Base-by-base conservation (phyloP, 2,797 vertebrate species). In the Ciconia nigra region DNA sequence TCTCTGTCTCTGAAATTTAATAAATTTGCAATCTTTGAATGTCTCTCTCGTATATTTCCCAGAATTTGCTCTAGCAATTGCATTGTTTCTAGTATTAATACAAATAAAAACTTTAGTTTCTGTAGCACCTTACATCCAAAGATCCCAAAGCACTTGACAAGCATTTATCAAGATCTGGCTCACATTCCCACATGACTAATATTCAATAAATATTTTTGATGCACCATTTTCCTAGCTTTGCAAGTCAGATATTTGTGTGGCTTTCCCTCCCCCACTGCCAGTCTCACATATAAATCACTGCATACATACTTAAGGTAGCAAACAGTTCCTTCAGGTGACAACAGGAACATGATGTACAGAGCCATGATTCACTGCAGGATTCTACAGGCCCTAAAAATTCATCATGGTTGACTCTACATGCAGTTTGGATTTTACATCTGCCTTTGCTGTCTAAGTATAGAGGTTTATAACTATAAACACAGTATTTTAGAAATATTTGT, bases 231-330 rank as follows among this genome's bases (percentile, higher is more conserved):
- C 46, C 81, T 89, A 84, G 54, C 22, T 92, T 93, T 86, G 41
- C 72, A 80, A 84, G 37, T 80, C 79, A 94, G 91, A 61, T 76
- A 89, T 51, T 84, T 95, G 35, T 20, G 66, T 86, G 63, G 46
- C 62, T 84, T 97, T 90, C 95, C 80, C 61, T 78, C 37, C 18
- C 67, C 70, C 73, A 59, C 35, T 37, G 58, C 41, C 39, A 83
- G 65, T 79, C 88, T 97, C 96, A 89, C 92, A 91, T 83, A 97
- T 89, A 96, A 93, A 72, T 94, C 92, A 92, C 77, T 89, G 87
- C 78, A 93, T 57, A 62, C 83, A 86, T 39, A 66, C 42, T 74
- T 49, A 37, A 81, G 62, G 73, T 46, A 81, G 55, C 76, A 92
- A 74, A 82, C 29, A 89, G 81, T 41, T 96, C 83, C 79, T 86